Evolutionary conservation across 2,888 invertebrate genomes (phyloP).

Genomic region (Drosophila macrospina): DNA sequence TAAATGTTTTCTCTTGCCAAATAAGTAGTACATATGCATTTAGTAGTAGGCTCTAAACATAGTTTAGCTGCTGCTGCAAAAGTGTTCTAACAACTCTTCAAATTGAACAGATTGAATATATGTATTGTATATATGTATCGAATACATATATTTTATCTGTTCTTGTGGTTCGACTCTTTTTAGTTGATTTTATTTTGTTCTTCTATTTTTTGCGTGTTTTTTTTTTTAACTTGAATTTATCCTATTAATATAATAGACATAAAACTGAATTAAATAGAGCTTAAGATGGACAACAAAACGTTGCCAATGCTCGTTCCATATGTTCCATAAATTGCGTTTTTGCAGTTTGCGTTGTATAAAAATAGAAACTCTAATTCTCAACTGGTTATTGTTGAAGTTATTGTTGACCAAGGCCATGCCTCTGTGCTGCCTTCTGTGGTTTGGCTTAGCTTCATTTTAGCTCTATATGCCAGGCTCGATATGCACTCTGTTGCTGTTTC

Average conservation of each 20-base stretch:
- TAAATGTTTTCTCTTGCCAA: slow-evolving; percentile 42
- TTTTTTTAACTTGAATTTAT: slow-evolving; percentile 41
- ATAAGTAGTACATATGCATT: slow-evolving; percentile 34
- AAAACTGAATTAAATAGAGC: slow-evolving; percentile 61
- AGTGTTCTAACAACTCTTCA: slow-evolving; percentile 27
- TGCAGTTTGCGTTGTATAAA: slow-evolving; percentile 58
- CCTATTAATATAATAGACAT: slow-evolving; percentile 80
- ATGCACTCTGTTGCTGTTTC: slow-evolving; percentile 23
- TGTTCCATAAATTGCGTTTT: slow-evolving; percentile 53
- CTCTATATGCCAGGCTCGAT: slow-evolving; percentile 56
- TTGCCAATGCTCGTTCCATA: slow-evolving; percentile 27
- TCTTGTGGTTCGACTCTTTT: not conserved
- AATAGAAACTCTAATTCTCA: slow-evolving; percentile 70
- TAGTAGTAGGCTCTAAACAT: slow-evolving; percentile 32
- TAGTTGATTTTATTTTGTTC: slow-evolving; percentile 4
- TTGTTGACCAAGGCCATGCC: slow-evolving; percentile 5
- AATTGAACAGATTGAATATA: no score
- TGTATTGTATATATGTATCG: no score
- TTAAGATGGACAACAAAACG: slow-evolving; percentile 29
- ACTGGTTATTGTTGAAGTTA: slow-evolving; percentile 16
- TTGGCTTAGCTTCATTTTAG: slow-evolving; percentile 60
- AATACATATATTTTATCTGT: slow-evolving; percentile 27
- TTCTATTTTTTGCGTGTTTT: slow-evolving; percentile 8
- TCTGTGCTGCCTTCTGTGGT: slow-evolving; percentile 4
- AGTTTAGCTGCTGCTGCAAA: slow-evolving; percentile 34